Conservation (phyloP, 2,113 vertebrate genomes). For the Petrocephalus zakoni region DNA sequence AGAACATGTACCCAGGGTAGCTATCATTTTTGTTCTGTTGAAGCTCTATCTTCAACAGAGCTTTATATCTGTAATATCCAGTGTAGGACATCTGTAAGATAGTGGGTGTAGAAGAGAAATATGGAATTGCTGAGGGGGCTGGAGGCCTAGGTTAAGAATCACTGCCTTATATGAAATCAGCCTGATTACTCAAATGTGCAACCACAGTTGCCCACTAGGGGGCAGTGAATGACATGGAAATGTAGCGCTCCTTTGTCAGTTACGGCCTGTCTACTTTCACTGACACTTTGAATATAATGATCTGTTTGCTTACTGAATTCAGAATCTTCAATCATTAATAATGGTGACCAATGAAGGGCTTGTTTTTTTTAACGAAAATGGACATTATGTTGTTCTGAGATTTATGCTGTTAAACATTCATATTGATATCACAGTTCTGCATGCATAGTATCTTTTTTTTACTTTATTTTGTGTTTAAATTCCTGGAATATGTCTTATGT, state of each 20-base stretch:
- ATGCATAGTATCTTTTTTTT: not conserved
- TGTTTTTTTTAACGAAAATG: not conserved
- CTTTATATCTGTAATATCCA: not conserved
- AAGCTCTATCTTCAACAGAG: not conserved
- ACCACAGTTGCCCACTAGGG: not conserved
- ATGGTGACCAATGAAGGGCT: not conserved
- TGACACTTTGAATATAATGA: not conserved
- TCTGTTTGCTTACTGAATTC: not conserved
- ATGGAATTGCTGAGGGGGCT: not conserved
- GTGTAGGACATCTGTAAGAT: not conserved
- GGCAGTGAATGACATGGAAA: slow-evolving; percentile 17
- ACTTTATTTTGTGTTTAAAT: not conserved
- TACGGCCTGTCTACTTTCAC: not conserved
- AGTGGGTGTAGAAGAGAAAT: not conserved
- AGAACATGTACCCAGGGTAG: not conserved
- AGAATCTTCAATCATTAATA: not conserved
- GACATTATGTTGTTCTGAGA: not conserved
- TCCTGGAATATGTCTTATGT: not conserved
- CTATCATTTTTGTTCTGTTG: not conserved
- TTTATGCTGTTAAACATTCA: not conserved
- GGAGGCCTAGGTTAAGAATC: not conserved
- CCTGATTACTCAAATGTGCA: not conserved
- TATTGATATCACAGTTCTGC: not conserved
- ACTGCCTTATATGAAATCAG: not conserved
- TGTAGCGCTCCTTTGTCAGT: not conserved